Conservation (phyloP, 2,113 vertebrate species). For the Muntiacus muntjak region DNA sequence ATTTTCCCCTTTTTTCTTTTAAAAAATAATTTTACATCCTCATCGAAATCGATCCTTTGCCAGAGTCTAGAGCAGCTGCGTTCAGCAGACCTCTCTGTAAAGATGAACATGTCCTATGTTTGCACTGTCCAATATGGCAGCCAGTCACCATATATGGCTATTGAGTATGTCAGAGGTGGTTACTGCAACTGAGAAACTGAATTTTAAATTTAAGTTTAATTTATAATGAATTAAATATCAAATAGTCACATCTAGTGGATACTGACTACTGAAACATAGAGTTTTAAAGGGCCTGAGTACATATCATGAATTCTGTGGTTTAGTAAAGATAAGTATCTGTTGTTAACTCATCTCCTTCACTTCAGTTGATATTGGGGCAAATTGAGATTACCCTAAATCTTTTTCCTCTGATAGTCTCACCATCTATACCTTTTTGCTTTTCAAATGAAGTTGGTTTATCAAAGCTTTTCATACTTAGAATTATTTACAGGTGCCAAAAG, state of each 20-base stretch:
- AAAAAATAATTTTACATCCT: neutral
- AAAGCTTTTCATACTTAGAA: constrained; percentile 17
- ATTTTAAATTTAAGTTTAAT: neutral
- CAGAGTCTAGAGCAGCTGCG: neutral
- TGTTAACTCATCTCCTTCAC: neutral
- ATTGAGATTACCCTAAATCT: neutral
- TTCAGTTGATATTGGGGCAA: neutral
- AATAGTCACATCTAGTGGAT: neutral
- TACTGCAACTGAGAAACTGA: neutral
- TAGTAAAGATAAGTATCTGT: neutral
- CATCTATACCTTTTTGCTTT: neutral
- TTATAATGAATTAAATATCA: neutral
- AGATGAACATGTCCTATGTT: neutral
- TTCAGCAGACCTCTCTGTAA: neutral
- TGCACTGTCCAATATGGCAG: neutral
- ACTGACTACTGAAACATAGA: neutral
- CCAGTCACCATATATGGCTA: neutral
- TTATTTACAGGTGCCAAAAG: neutral
- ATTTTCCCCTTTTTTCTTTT: neutral
- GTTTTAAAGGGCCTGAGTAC: neutral
- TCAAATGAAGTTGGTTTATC: constrained; percentile 17
- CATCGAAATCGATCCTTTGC: neutral
- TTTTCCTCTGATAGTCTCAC: constrained; percentile 31
- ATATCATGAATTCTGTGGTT: neutral
- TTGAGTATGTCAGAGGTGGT: neutral